Conservation (phyloP, 2,113 vertebrate genomes). For the Nycticorax nycticorax region DNA sequence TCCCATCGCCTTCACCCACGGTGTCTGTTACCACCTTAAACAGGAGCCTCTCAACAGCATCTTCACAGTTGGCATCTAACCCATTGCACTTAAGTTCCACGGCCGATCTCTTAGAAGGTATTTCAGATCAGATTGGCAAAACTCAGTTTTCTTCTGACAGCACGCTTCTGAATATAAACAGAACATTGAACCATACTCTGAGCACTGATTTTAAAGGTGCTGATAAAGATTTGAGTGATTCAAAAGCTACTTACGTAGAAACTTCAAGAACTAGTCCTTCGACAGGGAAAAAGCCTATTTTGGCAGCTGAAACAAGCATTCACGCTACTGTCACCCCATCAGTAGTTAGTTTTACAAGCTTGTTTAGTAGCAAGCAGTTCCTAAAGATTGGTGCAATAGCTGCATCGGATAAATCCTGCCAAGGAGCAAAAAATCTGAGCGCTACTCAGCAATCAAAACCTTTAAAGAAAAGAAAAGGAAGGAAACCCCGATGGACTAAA, state of each 20-base stretch:
- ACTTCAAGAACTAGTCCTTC: constrained; percentile 69
- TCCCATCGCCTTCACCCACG: constrained; percentile 77
- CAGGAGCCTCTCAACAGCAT: constrained; percentile 68
- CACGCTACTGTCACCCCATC: constrained; percentile 74
- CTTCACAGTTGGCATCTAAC: constrained; percentile 69
- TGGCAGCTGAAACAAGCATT: constrained; percentile 70
- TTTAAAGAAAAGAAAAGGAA: constrained; percentile 89
- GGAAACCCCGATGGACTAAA: constrained; percentile 90
- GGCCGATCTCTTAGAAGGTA: constrained; percentile 71
- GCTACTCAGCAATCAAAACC: constrained; percentile 80
- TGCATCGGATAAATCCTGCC: constrained; percentile 76
- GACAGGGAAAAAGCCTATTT: constrained; percentile 67
- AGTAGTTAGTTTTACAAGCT: constrained; percentile 80
- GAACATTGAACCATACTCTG: constrained; percentile 54
- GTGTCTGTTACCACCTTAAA: constrained; percentile 72
- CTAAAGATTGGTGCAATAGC: constrained; percentile 76
- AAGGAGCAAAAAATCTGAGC: constrained; percentile 68
- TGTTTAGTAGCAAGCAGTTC: constrained; percentile 79
- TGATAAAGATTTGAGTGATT: constrained; percentile 65
- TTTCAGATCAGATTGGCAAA: constrained; percentile 74
- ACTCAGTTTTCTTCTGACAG: constrained; percentile 68
- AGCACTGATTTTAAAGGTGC: constrained; percentile 69
- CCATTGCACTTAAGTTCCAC: constrained; percentile 69
- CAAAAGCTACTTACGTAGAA: constrained; percentile 65
- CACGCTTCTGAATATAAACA: constrained; percentile 59